A percentile compares a stretch with the other conserved stretches of the same genome.
These are phyloP conservation scores for Spea bombifrons DNA, from an alignment of 2,113 vertebrate species.

Conservation along the genomic window DNA sequence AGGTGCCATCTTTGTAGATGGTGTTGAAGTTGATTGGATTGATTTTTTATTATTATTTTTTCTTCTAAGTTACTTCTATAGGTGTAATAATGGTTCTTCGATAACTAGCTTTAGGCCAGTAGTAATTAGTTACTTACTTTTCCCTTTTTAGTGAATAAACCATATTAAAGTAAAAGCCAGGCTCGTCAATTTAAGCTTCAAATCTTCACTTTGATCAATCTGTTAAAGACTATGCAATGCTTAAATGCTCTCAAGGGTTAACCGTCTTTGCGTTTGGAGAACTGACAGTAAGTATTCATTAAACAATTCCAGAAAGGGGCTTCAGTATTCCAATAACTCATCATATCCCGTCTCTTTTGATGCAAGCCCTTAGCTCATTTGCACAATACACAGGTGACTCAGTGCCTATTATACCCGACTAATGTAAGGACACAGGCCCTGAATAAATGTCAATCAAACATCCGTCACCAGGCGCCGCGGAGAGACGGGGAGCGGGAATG, in stretches of 20 bases:
- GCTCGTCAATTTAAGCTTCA: background rate
- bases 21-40: too few relatives aligned
- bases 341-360: background rate
- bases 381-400: background rate
- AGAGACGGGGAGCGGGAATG: background rate
- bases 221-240: too few relatives aligned
- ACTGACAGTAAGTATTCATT: slow-evolving; percentile 9
- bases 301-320: slow-evolving; percentile 2
- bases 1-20: too few relatives aligned
- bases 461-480: slow-evolving; percentile 2
- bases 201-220: background rate
- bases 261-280: slow-evolving; percentile 24
- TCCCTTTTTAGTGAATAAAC: too few relatives aligned
- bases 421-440: background rate
- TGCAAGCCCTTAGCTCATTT: background rate
- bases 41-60: too few relatives aligned
- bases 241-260: slow-evolving; percentile 9
- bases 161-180: too few relatives aligned
- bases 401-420: background rate
- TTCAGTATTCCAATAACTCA: background rate
- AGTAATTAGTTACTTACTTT: too few relatives aligned
- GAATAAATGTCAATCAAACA: slow-evolving; percentile 11
- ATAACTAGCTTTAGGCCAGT: too few relatives aligned
- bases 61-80: too few relatives aligned
- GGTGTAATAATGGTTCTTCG: too few relatives aligned